Evolutionary conservation across 2,113 vertebrate species (phyloP), one percentile per base, ranked within the genome.

Genomic region (Cryptotis parvus): DNA sequence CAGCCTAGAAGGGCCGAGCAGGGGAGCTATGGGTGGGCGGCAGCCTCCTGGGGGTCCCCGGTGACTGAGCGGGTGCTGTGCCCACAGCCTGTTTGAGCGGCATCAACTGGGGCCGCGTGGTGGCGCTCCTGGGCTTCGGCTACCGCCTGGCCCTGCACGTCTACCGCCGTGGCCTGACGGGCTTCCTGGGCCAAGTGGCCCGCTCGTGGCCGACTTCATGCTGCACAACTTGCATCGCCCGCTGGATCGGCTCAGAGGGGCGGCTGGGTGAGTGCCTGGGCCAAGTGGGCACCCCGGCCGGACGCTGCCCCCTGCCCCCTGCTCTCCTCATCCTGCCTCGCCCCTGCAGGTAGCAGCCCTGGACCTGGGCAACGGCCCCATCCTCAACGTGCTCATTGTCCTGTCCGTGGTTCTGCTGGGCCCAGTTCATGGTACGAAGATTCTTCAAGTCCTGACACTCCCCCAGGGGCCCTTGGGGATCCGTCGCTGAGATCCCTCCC

Each of bases 21-120:
- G 2, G 14, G 4, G 3, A 0, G 1, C 5, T 6, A 41, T 5
- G 11, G 52, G 20, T 55, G 52, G 55, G 5, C 18, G 55, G 55
- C 18, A 20, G 55, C 55, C 18, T 6, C 24, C 6, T 58, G 5
- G 55, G 55, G 22, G 55, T 3, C 55, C 55, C 6, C 37, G 52
- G 80, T 77, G 31, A 96, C 1, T 0, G 2, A 3, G 0, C 22
- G 49, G 18, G 26, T 7, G 16, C 73, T 94, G 37, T 87, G 16
- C 75, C 77, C 78, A 0, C 97, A 98, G 98, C 91, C 92, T 98
- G n/a, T 98, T 98, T 27, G 97, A 98, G 97, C 0, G 98, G 96
- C 76, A 98, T 98, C 74, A 98, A 98, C 97, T 98, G 98, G 98
- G 98, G 98, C 84, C 97, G 98, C 0, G 98, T 98, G 97, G 97